Base-by-base conservation (phyloP, 1,140 invertebrate species). In the Bombus waltoni region DNA sequence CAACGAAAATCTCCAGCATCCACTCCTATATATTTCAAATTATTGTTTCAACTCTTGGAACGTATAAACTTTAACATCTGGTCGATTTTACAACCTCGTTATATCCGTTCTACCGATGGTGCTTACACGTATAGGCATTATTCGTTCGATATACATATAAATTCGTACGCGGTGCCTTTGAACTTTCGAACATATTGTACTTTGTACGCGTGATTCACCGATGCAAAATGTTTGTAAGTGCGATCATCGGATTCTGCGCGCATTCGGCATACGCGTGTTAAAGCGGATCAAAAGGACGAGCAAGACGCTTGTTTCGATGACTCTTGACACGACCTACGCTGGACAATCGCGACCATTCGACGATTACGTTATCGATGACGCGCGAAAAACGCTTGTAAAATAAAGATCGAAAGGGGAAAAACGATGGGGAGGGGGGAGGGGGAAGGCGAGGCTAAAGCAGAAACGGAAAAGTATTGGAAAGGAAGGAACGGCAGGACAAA, bases 401-500 rank as follows among this genome's bases (percentile, higher is more conserved):
- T 8, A 2, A 25, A 25, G 53, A 57, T 57, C 32, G 47, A 75
- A 75, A 22, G 11, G 3, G 44, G 15, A 2, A 1, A 40, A 13
- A 35, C n/a, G 59, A 11, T 11, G 15, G 28, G 4, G 13, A 2
- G 13, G 4, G 10, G 28, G n/a, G 11, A n/a, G 9, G 2, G 3
- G 32, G 28, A 18, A 47, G n/a, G 53, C 28, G 9, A 28, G 10
- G 25, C n/a, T 32, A 62, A 42, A 13, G 10, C 1, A 5, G 15
- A 57, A 35, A 53, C 0, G 62, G n/a, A 9, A 59, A 47, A 73
- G 38, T 40, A 78, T 78, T 22, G 75, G 42, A 70, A 70, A 32
- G n/a, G 74, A 70, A 32, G n/a, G 74, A 66, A 59, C n/a, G 53
- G 35, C 70, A 57, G 80, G 70, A 87, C 80, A 87, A 89, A 89